phyloP scores from a whole-genome alignment of 2,797 vertebrate genomes.

The Poecilia velifera region DNA sequence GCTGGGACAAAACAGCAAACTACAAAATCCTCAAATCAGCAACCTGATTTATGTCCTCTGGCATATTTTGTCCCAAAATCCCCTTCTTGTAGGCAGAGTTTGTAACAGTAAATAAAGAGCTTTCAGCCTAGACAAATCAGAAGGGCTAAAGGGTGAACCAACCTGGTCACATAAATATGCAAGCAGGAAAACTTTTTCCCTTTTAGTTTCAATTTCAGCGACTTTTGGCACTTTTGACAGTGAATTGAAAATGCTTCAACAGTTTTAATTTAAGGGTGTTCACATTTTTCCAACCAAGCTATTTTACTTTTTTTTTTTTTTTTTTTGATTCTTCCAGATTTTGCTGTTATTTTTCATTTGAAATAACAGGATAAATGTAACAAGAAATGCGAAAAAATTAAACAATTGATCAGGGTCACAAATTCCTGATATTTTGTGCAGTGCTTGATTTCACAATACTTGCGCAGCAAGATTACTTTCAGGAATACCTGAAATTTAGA shows the following conservation, averaged over 20 bases:
- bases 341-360: not conserved
- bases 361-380: not conserved
- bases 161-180: not conserved
- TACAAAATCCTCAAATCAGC: not conserved
- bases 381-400: not conserved
- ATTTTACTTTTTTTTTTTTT: not conserved
- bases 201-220: not conserved
- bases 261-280: not conserved
- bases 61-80: not conserved
- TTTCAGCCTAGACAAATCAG: not conserved
- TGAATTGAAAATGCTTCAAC: not conserved
- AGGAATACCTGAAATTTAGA: not conserved
- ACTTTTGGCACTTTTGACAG: not conserved
- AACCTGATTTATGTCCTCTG: not conserved
- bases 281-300: not conserved
- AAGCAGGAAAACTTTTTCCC: not conserved
- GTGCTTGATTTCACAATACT: not conserved
- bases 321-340: not conserved
- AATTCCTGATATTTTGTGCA: not conserved
- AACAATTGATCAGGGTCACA: not conserved
- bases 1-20: not conserved
- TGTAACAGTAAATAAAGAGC: not conserved
- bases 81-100: not conserved
- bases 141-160: not conserved
- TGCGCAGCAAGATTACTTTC: not conserved